A percentile compares a stretch with the other conserved stretches of the same genome.
These are phyloP conservation scores for Atta colombica DNA, from an alignment of 1,140 invertebrate species.

Conservation along the genomic window DNA sequence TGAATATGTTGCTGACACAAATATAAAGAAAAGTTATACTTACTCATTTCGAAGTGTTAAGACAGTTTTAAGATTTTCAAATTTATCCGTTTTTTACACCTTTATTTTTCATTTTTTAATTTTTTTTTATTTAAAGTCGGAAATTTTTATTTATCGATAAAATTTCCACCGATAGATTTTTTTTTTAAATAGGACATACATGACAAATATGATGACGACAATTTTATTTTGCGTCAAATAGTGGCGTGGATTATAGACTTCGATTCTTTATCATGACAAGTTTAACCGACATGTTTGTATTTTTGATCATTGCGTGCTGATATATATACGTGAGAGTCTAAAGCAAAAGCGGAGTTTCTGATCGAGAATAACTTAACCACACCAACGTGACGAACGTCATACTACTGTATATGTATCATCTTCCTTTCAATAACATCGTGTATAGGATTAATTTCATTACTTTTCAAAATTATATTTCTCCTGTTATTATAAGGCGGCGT, in stretches of 20 bases:
- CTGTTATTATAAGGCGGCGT: conserved; percentile 10
- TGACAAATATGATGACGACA: too few relatives aligned
- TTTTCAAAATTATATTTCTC: not conserved
- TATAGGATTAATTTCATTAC: not conserved
- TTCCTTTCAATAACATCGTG: conserved; percentile 5
- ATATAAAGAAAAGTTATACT: too few relatives aligned
- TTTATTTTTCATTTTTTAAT: not conserved
- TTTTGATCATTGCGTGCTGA: conserved; percentile 26
- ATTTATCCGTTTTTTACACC: not conserved
- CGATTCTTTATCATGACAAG: conserved; percentile 15
- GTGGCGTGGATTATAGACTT: conserved; percentile 6
- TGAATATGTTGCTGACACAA: not conserved
- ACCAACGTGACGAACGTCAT: not conserved
- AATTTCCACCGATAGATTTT: not conserved
- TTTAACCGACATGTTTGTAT: conserved; percentile 33
- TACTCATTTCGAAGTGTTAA: too few relatives aligned
- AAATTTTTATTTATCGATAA: not conserved
- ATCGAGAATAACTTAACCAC: not conserved
- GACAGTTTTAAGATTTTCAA: too few relatives aligned
- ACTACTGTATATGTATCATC: not conserved
- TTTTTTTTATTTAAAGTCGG: not conserved
- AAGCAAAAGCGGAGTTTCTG: conserved; percentile 23
- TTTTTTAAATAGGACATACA: not conserved
- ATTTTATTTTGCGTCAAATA: conserved; percentile 29
- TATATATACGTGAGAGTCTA: conserved; percentile 3